Evolutionary conservation across 2,113 vertebrate genomes (phyloP).

Genomic region (Glaucomys volans): DNA sequence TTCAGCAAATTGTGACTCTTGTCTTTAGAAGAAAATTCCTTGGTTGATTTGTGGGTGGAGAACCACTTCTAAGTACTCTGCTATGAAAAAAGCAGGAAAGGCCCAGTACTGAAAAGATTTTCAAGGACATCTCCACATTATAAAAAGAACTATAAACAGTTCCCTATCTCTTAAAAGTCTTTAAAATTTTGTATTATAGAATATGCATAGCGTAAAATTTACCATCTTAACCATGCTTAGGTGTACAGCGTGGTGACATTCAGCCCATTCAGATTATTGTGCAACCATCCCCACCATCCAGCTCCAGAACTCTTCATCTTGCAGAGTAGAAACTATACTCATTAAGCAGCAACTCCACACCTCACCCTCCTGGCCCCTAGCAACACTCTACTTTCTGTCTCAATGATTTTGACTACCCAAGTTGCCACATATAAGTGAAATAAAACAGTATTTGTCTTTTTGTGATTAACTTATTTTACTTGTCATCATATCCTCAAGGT

Average conservation of each 20-base stretch:
- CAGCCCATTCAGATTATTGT: neutral
- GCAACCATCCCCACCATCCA: too few species aligned
- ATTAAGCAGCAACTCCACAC: neutral
- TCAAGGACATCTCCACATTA: neutral
- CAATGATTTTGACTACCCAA: neutral
- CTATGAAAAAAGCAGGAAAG: conserved; percentile 13
- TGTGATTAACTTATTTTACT: neutral
- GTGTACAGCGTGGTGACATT: neutral
- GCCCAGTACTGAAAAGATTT: conserved; percentile 1
- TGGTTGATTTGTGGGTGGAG: conserved; percentile 8
- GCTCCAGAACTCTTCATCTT: neutral
- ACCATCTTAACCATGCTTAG: neutral
- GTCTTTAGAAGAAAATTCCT: conserved; percentile 59
- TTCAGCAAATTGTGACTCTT: conserved; percentile 53
- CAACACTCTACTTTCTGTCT: neutral
- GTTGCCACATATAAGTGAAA: neutral
- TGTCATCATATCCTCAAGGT: neutral
- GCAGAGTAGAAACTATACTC: neutral
- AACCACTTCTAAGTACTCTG: neutral
- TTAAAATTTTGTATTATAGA: neutral
- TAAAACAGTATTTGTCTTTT: neutral
- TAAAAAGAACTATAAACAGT: neutral
- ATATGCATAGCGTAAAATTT: neutral
- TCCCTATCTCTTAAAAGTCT: neutral
- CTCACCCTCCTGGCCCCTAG: rapidly evolving